Base-by-base conservation (phyloP, 2,888 invertebrate species). In the Cynaeus angustus region DNA sequence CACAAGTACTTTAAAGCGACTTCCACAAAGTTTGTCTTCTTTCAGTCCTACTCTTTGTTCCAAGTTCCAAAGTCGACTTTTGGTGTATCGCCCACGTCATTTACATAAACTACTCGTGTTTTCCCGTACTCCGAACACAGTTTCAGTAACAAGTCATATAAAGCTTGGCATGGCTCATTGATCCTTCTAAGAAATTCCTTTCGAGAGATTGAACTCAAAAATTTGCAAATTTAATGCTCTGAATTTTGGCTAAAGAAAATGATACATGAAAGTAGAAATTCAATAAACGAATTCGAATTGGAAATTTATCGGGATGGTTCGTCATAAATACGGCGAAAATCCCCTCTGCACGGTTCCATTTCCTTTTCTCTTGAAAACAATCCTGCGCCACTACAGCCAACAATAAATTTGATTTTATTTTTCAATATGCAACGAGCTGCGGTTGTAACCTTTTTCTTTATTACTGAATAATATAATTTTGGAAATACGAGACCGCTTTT, bases 381-480 rank as follows among this genome's bases (percentile, higher is more conserved):
- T 67, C 56, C 53, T 58, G 48, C 26, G 10, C 55, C 55, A 65
- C 46, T 59, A 68, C 59, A 58, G 64, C 70, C 64, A 68, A 67
- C 72, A 56, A 73, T 76, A 74, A 74, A 77, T 77, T 75, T 56
- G 66, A 70, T 74, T 76, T 74, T 77, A 77, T 76, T 74, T 75
- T 77, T 74, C 73, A 73, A 74, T 73, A 73, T 77, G 74, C 73
- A 62, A 75, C 75, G 71, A 75, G 45, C 59, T 13, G 45, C 59
- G 45, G 48, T 58, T 56, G 45, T 66, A 50, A 46, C 56, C 65
- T 56, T 66, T 58, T 66, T 53, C 66, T 66, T 66, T 66, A 66
- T 66, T 66, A 48, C 38, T 9, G 46, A 56, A 66, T 66, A 58
- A 58, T 58, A 37, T 58, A 58, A 58, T 58, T 58, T 58, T 16